These are phyloP conservation scores for Lutjanus campechanus DNA, from an alignment of 2,797 vertebrate genomes.

Conservation along the genomic window DNA sequence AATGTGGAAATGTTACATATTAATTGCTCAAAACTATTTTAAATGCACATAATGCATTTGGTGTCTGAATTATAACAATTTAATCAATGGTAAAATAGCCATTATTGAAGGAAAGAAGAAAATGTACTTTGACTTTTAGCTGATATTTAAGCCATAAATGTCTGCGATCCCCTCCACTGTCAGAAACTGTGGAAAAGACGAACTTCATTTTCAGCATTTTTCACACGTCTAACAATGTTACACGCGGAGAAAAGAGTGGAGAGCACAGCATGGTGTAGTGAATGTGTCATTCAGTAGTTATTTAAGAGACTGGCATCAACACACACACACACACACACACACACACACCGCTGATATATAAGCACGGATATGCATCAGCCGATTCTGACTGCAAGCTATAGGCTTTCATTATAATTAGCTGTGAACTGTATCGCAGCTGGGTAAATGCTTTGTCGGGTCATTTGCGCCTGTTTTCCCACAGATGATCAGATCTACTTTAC, in stretches of 20 bases:
- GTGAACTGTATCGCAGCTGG: slow-evolving; percentile 35
- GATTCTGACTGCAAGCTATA: background rate
- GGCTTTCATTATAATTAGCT: slow-evolving; percentile 63
- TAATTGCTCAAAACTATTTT: too few relatives aligned
- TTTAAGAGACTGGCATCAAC: slow-evolving; percentile 28
- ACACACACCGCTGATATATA: background rate
- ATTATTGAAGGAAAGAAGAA: too few relatives aligned
- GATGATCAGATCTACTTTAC: slow-evolving; percentile 45
- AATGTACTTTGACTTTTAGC: too few relatives aligned
- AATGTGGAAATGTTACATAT: too few relatives aligned
- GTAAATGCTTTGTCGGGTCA: slow-evolving; percentile 47
- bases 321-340: background rate
- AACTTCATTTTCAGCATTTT: slow-evolving; percentile 24
- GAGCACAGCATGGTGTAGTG: slow-evolving; percentile 14
- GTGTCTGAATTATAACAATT: too few relatives aligned
- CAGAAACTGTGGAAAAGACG: background rate
- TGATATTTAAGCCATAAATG: too few relatives aligned
- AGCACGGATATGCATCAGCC: background rate
- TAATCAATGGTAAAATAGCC: too few relatives aligned
- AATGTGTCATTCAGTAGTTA: slow-evolving; percentile 14
- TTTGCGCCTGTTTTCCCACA: slow-evolving; percentile 35
- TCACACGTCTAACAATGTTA: slow-evolving; percentile 25
- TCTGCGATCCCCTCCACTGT: too few relatives aligned
- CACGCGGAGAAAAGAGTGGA: background rate
- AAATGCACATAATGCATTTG: too few relatives aligned